Conservation (phyloP, 2,113 vertebrate genomes). For the Willisornis vidua region DNA sequence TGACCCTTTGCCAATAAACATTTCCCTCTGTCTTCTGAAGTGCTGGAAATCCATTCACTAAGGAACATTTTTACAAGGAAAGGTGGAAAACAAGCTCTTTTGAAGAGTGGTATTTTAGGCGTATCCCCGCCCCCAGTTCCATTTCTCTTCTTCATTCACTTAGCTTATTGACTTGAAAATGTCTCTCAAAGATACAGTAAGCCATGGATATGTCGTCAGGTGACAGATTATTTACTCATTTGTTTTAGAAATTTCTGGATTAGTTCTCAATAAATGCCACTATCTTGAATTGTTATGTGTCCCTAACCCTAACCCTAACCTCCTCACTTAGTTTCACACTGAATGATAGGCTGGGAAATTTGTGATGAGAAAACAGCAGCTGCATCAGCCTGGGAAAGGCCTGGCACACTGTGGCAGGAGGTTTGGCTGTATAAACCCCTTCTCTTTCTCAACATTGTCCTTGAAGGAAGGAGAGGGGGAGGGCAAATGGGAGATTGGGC, state of each 20-base stretch:
- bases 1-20: neutral
- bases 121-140: neutral
- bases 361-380: neutral
- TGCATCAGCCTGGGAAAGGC: neutral
- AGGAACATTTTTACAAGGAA: neutral
- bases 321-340: neutral
- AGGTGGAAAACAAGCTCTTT: neutral
- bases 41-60: neutral
- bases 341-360: neutral
- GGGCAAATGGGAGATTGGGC: neutral
- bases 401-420: neutral
- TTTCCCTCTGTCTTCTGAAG: neutral
- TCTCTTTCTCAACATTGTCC: neutral
- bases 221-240: neutral
- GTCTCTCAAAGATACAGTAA: neutral
- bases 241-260: neutral
- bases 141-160: neutral
- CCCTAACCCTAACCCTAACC: too few species aligned
- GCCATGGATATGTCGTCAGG: neutral
- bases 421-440: neutral
- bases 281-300: neutral
- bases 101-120: neutral
- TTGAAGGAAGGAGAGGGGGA: neutral
- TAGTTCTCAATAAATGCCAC: neutral
- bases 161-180: constrained; percentile 1